Evolutionary conservation across 2,113 vertebrate species (phyloP).

Genomic region (Actenoides hombroni): DNA sequence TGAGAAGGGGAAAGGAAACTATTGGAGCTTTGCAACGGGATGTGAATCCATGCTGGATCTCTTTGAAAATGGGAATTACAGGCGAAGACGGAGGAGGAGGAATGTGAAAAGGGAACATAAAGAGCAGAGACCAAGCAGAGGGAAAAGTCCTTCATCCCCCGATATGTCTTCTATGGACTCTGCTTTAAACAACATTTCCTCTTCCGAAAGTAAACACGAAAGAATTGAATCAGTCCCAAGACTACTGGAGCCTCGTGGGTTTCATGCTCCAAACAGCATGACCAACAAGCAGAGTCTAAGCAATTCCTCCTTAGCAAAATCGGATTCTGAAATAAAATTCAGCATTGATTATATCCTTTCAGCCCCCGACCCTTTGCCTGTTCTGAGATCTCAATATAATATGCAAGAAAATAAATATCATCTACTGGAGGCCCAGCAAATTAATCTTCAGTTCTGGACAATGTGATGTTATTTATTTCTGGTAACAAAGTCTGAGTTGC

Average conservation of each 20-base stretch:
- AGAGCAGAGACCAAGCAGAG: constrained; percentile 41
- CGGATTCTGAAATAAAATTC: constrained; percentile 91
- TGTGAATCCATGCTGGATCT: constrained; percentile 97
- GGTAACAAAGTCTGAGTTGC: neutral
- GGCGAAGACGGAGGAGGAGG: constrained; percentile 85
- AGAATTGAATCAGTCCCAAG: neutral
- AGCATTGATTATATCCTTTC: constrained; percentile 99
- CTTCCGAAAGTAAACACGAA: constrained; percentile 50
- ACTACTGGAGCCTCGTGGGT: constrained; percentile 65
- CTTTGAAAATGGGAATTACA: constrained; percentile 96
- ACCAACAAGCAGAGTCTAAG: constrained; percentile 65
- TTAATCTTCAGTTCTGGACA: constrained; percentile 87
- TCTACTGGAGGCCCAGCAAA: constrained; percentile 78
- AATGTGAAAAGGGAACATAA: constrained; percentile 83
- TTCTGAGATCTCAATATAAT: constrained; percentile 72
- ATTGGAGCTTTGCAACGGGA: constrained; percentile 95
- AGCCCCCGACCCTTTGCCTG: constrained; percentile 82
- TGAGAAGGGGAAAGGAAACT: constrained; percentile 96
- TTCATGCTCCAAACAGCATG: constrained; percentile 69
- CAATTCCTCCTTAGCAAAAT: constrained; percentile 74
- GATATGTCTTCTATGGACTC: neutral
- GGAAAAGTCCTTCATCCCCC: neutral
- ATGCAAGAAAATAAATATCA: constrained; percentile 70
- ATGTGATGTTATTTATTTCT: constrained; percentile 58
- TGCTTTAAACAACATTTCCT: neutral